Conservation (phyloP, 2,888 invertebrate genomes). For the Gymnocheta viridis region DNA sequence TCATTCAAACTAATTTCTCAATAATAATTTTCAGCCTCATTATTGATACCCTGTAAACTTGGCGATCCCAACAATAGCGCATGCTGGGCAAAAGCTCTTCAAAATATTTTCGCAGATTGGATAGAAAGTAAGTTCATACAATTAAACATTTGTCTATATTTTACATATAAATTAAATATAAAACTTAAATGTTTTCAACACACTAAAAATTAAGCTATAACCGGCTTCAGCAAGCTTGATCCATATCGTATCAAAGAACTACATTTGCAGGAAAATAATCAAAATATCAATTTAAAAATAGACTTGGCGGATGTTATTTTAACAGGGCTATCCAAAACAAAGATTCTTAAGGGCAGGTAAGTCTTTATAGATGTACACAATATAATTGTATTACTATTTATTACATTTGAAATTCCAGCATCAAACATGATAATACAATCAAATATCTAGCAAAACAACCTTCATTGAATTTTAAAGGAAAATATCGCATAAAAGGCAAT, state of each 20-base stretch:
- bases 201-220: slow-evolving; percentile 64
- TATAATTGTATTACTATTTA: not conserved
- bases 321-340: slow-evolving; percentile 76
- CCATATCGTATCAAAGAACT: slow-evolving; percentile 85
- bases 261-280: slow-evolving; percentile 85
- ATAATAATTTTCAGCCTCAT: slow-evolving; percentile 59
- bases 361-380: not conserved
- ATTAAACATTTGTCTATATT: too few species aligned
- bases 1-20: too few species aligned
- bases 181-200: not conserved
- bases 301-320: slow-evolving; percentile 86
- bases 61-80: slow-evolving; percentile 54
- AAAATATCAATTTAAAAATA: slow-evolving; percentile 83
- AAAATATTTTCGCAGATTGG: slow-evolving; percentile 70
- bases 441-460: slow-evolving; percentile 85
- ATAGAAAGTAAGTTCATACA: slow-evolving; percentile 52
- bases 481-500: slow-evolving; percentile 86
- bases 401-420: not conserved
- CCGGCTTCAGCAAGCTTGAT: slow-evolving; percentile 82
- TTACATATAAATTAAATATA: not conserved
- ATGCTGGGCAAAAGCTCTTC: slow-evolving; percentile 66
- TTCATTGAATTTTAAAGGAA: slow-evolving; percentile 85
- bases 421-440: slow-evolving; percentile 84
- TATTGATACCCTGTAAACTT: slow-evolving; percentile 64
- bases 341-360: slow-evolving; percentile 41